Evolutionary conservation across 2,797 vertebrate species (phyloP).

Genomic region (Moxostoma hubbsi): DNA sequence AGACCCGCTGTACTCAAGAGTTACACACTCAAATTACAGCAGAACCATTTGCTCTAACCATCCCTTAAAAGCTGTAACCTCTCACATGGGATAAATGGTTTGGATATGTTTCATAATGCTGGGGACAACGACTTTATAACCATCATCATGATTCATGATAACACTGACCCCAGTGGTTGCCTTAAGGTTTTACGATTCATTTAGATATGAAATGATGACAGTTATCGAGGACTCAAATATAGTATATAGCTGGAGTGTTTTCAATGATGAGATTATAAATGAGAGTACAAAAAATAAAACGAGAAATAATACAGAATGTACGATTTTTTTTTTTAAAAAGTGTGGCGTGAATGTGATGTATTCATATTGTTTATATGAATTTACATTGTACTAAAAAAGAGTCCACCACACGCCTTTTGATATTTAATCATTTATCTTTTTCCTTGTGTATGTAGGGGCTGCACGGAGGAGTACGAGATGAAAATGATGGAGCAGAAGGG

Average conservation of each 20-base stretch:
- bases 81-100: not conserved
- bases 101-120: not conserved
- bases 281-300: too few relatives aligned
- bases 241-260: too few relatives aligned
- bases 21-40: slow-evolving; percentile 33
- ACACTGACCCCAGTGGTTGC: too few relatives aligned
- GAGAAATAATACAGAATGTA: too few relatives aligned
- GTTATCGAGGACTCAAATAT: not conserved
- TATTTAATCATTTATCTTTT: not conserved
- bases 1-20: slow-evolving; percentile 21
- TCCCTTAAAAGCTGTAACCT: not conserved
- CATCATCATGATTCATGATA: not conserved
- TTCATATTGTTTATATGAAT: too few relatives aligned
- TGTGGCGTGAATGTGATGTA: too few relatives aligned
- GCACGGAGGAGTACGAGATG: slow-evolving; percentile 89
- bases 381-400: too few relatives aligned
- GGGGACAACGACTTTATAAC: not conserved
- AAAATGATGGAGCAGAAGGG: slow-evolving; percentile 85
- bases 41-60: not conserved
- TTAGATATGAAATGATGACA: not conserved
- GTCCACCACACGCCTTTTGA: too few relatives aligned
- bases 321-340: too few relatives aligned
- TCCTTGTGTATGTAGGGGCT: slow-evolving; percentile 77
- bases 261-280: too few relatives aligned
- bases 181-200: too few relatives aligned